Base-by-base conservation (phyloP, 2,113 vertebrate species). In the Pelodiscus sinensis region DNA sequence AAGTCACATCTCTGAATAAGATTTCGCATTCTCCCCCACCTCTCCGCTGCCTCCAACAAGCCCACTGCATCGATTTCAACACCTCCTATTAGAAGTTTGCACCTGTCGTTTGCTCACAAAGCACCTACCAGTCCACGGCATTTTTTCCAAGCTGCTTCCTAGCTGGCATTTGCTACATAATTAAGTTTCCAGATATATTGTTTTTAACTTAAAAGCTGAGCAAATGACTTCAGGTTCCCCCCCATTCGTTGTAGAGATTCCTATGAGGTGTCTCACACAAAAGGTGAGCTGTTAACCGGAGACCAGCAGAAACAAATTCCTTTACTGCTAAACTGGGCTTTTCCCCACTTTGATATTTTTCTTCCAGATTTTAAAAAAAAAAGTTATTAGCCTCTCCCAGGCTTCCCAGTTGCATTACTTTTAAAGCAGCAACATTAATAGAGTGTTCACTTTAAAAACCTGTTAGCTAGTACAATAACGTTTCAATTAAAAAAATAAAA, bases 351-450 rank as follows among this genome's bases (percentile, higher is more conserved):
- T 31, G n/a, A 35, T 71, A 71, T 71, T 71, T 11, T 78, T 38
- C 81, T 55, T 3, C 50, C 31, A n/a, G 50, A 62, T 27, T 54
- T 8, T n/a, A n/a, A 38, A 58, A 54, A 50, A 62, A 38, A 15
- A 8, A n/a, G 44, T 21, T 29, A 58, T 6, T 4, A 15, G 3
- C 29, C 15, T 29, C 7, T 8, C 14, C 31, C 4, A 1, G 2
- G 62, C 62, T n/a, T 29, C 6, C 29, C 13, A 31, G 62, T 65
- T 16, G 19, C 31, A 16, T 10, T 31, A 18, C 16, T 35, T 5
- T 52, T 4, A 22, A 22, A 60, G n/a, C 22, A 19, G 27, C 50
- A 35, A n/a, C n/a, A 44, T 18, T 18, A 21, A 13, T 27, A 68
- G 54, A 19, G 18, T 8, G 4, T 11, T 16, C 31, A 27, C 19